Conservation (phyloP, 2,888 invertebrate species). For the Resseliella maxima region DNA sequence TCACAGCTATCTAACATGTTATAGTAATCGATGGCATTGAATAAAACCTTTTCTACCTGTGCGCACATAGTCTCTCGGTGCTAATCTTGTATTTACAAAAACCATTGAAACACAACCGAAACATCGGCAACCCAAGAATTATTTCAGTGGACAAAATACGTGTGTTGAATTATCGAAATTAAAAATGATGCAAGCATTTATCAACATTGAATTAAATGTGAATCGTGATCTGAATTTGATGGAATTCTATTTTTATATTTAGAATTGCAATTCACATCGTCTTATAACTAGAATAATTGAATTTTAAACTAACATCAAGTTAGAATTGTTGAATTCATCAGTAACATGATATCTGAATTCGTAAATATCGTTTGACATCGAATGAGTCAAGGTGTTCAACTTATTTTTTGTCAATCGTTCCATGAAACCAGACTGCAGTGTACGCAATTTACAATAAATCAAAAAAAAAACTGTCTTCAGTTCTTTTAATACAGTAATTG, state of each 20-base stretch:
- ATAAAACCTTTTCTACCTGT: not conserved
- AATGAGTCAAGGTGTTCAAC: conserved; percentile 35
- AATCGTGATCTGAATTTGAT: conserved; percentile 20
- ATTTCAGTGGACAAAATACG: not conserved
- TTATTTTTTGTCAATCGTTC: not conserved
- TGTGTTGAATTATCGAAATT: not conserved
- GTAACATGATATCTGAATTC: too few species aligned
- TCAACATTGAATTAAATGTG: not conserved
- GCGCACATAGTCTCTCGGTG: not conserved
- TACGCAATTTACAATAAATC: not conserved
- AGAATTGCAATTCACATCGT: too few species aligned
- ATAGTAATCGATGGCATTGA: not conserved
- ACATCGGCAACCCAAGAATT: not conserved
- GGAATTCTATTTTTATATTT: too few species aligned
- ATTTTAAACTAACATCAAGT: not conserved
- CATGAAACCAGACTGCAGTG: not conserved
- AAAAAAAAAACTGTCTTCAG: not conserved
- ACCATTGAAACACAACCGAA: not conserved
- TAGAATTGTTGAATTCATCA: not conserved
- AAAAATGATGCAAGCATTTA: not conserved
- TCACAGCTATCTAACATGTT: not conserved
- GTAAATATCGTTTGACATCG: not conserved
- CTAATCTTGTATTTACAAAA: too few species aligned
- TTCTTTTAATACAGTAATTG: too few species aligned
- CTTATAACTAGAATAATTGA: too few species aligned